These are phyloP conservation scores for Malurus alboscapulatus DNA, from an alignment of 2,113 vertebrate species.

Conservation along the genomic window DNA sequence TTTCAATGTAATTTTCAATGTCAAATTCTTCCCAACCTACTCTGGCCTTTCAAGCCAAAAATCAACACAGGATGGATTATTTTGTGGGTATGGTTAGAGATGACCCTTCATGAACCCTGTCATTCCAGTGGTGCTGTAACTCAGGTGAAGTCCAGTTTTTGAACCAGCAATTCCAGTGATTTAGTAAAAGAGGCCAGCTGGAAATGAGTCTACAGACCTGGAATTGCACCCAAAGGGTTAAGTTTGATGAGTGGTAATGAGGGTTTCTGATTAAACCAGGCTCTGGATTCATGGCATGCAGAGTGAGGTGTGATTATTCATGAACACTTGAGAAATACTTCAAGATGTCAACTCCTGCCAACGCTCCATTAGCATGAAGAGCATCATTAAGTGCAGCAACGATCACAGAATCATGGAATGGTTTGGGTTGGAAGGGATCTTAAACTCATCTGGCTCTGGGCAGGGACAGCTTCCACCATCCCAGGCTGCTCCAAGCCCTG, in stretches of 20 bases:
- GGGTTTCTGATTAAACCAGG: neutral
- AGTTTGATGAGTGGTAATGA: neutral
- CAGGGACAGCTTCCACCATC: neutral
- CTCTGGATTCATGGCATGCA: neutral
- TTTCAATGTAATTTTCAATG: neutral
- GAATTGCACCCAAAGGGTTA: neutral
- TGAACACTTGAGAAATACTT: neutral
- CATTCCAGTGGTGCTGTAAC: neutral
- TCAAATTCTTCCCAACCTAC: neutral
- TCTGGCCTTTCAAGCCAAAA: neutral
- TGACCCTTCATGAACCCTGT: neutral
- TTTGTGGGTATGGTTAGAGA: neutral
- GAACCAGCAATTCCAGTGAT: neutral
- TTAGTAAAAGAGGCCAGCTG: neutral
- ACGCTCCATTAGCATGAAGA: neutral
- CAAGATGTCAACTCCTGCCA: neutral
- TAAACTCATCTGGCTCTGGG: neutral
- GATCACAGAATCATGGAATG: neutral
- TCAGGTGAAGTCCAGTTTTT: neutral
- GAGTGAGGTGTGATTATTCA: neutral
- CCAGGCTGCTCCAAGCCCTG: accelerated
- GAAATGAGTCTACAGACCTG: neutral
- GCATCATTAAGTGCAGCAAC: accelerated
- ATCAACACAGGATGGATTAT: neutral
- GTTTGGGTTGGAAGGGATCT: neutral